These are phyloP conservation scores for Sterna hirundo DNA, from an alignment of 2,113 vertebrate species.

Conservation along the genomic window DNA sequence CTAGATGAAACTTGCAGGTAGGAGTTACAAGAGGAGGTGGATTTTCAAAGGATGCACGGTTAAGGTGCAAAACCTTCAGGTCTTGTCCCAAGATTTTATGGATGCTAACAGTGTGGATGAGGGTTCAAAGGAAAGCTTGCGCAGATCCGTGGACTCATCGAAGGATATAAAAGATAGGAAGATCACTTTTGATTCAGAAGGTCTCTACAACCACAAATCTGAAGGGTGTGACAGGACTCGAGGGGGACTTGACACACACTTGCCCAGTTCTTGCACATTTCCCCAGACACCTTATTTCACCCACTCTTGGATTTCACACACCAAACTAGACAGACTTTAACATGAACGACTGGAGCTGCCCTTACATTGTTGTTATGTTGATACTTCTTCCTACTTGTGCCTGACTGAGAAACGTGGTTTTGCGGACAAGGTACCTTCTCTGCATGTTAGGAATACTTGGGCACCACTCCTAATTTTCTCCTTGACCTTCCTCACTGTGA, in stretches of 20 bases:
- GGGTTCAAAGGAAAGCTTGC: not conserved
- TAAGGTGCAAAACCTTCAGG: not conserved
- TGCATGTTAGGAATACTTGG: not conserved
- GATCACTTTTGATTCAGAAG: not conserved
- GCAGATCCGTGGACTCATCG: not conserved
- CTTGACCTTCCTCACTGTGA: not conserved
- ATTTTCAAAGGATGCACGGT: not conserved
- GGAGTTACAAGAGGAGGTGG: not conserved
- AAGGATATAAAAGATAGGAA: not conserved
- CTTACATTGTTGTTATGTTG: not conserved
- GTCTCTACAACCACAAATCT: not conserved
- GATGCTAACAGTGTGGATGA: not conserved
- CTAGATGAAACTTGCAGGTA: not conserved
- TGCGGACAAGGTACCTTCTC: not conserved
- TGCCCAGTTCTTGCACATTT: not conserved
- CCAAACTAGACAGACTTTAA: not conserved
- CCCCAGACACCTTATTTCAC: not conserved
- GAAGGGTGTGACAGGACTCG: not conserved
- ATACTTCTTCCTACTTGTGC: not conserved
- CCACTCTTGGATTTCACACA: not conserved
- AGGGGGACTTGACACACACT: not conserved
- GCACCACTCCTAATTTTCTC: not conserved
- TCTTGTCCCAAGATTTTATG: not conserved
- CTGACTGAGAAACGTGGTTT: not conserved
- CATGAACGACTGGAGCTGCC: not conserved